These are phyloP conservation scores for Mnemiopsis leidyi DNA, from an alignment of 37 sponge, comb jelly and placozoan genomes.

Conservation along the genomic window DNA sequence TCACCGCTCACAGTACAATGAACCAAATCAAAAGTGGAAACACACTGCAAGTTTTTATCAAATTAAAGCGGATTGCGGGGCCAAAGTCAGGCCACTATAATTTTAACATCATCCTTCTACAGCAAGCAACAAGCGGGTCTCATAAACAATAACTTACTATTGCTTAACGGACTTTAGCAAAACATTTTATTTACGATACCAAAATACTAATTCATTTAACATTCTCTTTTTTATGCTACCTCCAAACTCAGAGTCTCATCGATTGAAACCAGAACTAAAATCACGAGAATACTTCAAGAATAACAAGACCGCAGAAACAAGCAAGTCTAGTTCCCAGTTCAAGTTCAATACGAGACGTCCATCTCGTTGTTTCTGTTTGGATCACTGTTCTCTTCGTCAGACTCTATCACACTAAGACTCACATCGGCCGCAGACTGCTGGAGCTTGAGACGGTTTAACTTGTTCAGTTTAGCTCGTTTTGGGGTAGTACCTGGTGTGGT, in stretches of 20 bases:
- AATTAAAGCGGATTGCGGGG: background rate
- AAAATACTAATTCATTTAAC: no score
- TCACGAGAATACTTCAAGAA: no score
- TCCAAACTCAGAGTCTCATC: no score
- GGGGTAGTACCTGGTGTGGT: background rate
- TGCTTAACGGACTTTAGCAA: no score
- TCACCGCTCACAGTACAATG: background rate
- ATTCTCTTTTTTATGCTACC: no score
- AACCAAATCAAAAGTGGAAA: background rate
- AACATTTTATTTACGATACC: no score
- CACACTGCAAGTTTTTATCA: background rate
- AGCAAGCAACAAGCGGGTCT: no score
- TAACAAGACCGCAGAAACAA: no score
- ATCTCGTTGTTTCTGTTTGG: background rate
- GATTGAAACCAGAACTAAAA: no score
- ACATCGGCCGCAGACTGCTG: conserved; percentile 15
- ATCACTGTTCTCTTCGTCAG: conserved; percentile 27
- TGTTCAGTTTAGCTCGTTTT: background rate
- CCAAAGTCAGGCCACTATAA: background rate
- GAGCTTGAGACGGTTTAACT: conserved; percentile 22
- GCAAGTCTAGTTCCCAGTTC: no score
- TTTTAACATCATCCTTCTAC: no score
- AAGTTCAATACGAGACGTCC: background rate
- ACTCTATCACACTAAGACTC: background rate
- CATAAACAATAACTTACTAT: no score